Conservation (phyloP, 1,140 invertebrate species). For the Drosophila mojavensis region DNA sequence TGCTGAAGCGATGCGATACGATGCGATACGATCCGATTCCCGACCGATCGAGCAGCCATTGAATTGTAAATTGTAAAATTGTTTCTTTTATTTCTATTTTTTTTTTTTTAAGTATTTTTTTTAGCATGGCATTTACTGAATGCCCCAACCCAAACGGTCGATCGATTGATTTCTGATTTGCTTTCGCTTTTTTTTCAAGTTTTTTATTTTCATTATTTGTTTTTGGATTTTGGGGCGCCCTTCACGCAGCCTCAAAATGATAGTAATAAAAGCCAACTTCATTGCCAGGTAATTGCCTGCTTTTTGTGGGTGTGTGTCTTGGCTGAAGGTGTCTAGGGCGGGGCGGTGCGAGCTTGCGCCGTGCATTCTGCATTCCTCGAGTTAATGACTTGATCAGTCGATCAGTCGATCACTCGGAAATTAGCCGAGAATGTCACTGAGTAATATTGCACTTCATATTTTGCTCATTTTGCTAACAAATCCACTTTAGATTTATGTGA, state of each 20-base stretch:
- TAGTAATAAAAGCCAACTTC: slow-evolving; percentile 64
- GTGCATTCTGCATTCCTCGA: slow-evolving; percentile 9
- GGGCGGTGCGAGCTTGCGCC: neutral
- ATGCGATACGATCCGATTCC: slow-evolving; percentile 8
- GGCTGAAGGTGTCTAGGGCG: slow-evolving; percentile 36
- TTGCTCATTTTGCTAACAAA: neutral
- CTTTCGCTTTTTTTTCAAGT: slow-evolving; percentile 28
- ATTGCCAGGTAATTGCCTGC: slow-evolving; percentile 57
- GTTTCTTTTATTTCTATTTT: slow-evolving; percentile 5
- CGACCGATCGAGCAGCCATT: slow-evolving; percentile 31
- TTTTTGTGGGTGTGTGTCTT: slow-evolving; percentile 62
- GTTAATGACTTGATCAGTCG: slow-evolving; percentile 24
- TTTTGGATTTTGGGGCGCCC: slow-evolving; percentile 48
- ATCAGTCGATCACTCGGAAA: neutral
- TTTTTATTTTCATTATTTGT: slow-evolving; percentile 15
- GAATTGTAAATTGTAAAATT: slow-evolving; percentile 51
- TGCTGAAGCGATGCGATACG: slow-evolving; percentile 30
- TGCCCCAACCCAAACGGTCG: slow-evolving; percentile 21
- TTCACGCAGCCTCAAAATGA: slow-evolving; percentile 56
- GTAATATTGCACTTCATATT: slow-evolving; percentile 7
- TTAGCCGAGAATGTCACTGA: slow-evolving; percentile 12
- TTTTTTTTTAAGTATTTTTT: slow-evolving; percentile 14
- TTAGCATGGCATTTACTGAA: slow-evolving; percentile 5
- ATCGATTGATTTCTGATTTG: slow-evolving; percentile 58
- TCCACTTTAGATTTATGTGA: neutral